Evolutionary conservation across 2,888 invertebrate genomes (phyloP), one percentile per base, ranked within the genome.

Genomic region (Agriotes lineatus): DNA sequence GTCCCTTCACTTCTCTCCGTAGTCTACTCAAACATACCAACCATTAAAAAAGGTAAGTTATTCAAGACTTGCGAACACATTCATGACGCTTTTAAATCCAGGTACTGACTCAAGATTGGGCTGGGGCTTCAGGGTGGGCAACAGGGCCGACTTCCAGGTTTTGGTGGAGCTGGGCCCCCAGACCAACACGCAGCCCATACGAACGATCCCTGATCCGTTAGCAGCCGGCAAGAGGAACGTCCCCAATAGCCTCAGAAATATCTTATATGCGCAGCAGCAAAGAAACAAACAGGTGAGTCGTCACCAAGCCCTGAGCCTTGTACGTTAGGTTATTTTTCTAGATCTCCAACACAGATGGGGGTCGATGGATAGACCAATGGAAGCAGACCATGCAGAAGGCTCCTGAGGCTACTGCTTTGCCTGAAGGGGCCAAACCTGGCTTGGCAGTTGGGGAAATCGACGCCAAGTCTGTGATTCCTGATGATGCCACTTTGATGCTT

Each of bases 1-100:
- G 75, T 95, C 56, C 93, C 94, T 0, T 93, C 94, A 0, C 80
- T 94, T 25, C 84, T 95, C 5, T 94, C 94, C 0, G 86, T 95
- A 2, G 89, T 94, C 0, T 95, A 94, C 82, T 93, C 94, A 6
- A 94, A 94, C 77, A 93, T 95, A 70, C 94, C 95, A 2, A 93
- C 93, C 0, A 89, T 95, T 7, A 93, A 93, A 79, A 95, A 94
- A 90, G 95, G 94, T 93, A 87, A 82, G 72, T 45, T n/a, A n/a
- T n/a, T n/a, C n/a, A n/a, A n/a, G n/a, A n/a, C n/a, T n/a, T n/a
- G n/a, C n/a, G n/a, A n/a, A n/a, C n/a, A n/a, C n/a, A n/a, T n/a
- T n/a, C n/a, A n/a, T n/a, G n/a, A n/a, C n/a, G n/a, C n/a, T n/a
- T n/a, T n/a, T n/a, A n/a, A n/a, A n/a, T n/a, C 6, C 83, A 93